phyloP scores from a whole-genome alignment of 2,113 vertebrate genomes.

The Corythaixoides concolor region DNA sequence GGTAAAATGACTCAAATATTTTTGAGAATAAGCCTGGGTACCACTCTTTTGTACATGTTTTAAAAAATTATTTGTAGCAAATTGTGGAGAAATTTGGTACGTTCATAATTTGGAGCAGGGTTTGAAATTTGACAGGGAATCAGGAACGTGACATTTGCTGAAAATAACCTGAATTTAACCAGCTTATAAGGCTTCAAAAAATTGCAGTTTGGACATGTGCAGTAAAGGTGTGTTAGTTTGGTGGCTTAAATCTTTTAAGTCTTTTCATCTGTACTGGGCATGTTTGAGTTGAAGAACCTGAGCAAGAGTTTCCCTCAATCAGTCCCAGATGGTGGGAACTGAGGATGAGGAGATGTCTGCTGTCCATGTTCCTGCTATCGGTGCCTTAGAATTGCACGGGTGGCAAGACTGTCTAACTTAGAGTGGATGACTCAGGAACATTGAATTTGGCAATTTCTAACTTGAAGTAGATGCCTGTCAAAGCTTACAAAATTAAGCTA shows the following conservation, averaged over 20 bases:
- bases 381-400: neutral
- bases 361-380: fast-evolving
- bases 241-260: neutral
- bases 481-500: neutral
- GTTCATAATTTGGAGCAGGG: neutral
- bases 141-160: neutral
- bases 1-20: neutral
- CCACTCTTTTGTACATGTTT: neutral
- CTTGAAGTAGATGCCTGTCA: neutral
- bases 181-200: neutral
- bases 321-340: neutral
- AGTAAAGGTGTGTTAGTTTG: neutral
- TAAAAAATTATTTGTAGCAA: neutral
- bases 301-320: neutral
- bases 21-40: neutral
- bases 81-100: neutral
- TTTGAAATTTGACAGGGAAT: neutral
- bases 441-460: neutral
- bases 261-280: neutral
- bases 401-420: neutral
- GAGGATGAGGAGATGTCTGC: neutral
- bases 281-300: neutral
- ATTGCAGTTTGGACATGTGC: neutral
- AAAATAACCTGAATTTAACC: neutral
- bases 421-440: fast-evolving